Base-by-base conservation (phyloP, 2,888 invertebrate species). In the Epirrhoe alternata region DNA sequence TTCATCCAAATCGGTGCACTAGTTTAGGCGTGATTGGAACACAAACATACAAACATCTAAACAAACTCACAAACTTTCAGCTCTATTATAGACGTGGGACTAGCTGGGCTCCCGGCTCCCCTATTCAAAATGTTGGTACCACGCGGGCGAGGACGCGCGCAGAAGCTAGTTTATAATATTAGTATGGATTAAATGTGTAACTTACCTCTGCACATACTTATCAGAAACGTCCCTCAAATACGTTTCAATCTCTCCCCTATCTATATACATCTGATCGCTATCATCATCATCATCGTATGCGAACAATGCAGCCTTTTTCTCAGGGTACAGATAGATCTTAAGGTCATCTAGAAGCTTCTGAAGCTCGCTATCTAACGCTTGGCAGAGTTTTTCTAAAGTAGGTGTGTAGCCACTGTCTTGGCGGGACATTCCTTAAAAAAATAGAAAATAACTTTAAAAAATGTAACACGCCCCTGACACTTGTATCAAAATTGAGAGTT, bases 361-460 rank as follows among this genome's bases (percentile, higher is more conserved):
- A 51, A 96, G 86, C 72, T 94, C 95, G 0, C 85, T 81, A 76
- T 97, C 96, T 42, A 97, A 88, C 72, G 90, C 90, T 55, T 94
- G 87, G 74, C 97, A 97, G 0, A 97, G 93, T 78, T 95, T 94
- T 53, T 97, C 96, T 49, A 97, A 90, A 24, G 95, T 95, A 0
- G 95, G 95, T 0, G 97, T 96, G 85, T 95, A 97, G 0, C 98
- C 98, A 74, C 95, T 95, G 4, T 97, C 96, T 90, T 97, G 97
- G 93, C 97, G 96, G 0, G 96, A 90, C 85, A 97, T 94, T 1
- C 91, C 94, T 94, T 53, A 0, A 71, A 77, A 64, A 72, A 77
- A 61, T 51, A 6, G 35, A 54, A 38, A 12, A 7, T 24, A 31
- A 47, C 47, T 30, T 52, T 14, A 16, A 33, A 33, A 7, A 6